Evolutionary conservation across 2,113 vertebrate genomes (phyloP).

Genomic region (Ctenodactylus gundi): DNA sequence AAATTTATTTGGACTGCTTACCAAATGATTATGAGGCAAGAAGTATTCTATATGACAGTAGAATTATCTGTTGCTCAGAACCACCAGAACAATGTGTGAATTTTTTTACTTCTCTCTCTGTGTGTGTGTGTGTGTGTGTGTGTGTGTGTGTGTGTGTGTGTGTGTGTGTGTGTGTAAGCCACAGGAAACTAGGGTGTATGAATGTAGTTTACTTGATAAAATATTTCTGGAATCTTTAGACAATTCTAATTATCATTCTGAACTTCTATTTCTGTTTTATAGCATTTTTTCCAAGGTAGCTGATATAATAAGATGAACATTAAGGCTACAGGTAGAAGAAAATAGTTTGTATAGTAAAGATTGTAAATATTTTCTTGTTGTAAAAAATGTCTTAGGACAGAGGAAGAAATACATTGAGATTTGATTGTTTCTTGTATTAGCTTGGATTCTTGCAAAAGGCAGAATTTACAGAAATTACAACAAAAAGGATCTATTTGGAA

Average conservation of each 20-base stretch:
- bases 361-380: background rate
- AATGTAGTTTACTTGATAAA: background rate
- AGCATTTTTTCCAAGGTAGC: background rate
- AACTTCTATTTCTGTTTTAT: background rate
- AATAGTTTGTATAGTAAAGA: background rate
- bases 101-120: background rate
- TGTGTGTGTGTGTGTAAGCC: background rate
- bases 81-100: background rate
- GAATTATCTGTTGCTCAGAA: background rate
- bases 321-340: background rate
- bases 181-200: background rate
- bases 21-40: background rate
- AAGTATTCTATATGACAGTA: background rate
- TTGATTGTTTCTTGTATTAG: slow-evolving; percentile 1
- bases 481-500: too few relatives aligned
- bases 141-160: background rate
- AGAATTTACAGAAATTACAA: too few relatives aligned
- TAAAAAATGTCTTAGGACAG: background rate
- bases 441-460: too few relatives aligned
- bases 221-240: background rate
- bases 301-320: background rate
- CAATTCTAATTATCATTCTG: slow-evolving; percentile 1
- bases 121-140: background rate
- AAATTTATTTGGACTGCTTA: background rate
- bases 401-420: background rate